Conservation (phyloP, 2,888 invertebrate genomes). For the Pyrgus malvae region DNA sequence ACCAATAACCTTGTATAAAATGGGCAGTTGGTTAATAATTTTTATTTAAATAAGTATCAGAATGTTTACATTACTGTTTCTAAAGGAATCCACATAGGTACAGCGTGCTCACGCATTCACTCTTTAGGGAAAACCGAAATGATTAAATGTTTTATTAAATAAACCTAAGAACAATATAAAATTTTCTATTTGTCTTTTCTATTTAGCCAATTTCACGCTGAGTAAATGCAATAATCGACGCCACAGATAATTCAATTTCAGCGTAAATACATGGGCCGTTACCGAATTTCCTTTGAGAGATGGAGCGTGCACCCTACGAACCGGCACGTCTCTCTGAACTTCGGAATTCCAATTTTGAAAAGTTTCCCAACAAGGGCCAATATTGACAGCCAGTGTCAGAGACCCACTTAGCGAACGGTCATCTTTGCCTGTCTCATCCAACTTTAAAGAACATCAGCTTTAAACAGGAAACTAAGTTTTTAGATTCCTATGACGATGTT, state of each 20-base stretch:
- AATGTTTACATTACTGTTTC: no score
- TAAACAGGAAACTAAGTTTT: no score
- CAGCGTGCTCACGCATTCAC: not conserved
- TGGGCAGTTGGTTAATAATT: no score
- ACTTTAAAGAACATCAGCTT: conserved; percentile 23
- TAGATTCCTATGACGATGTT: no score
- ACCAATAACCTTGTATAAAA: no score
- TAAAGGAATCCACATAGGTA: conserved; percentile 1
- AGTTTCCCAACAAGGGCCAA: conserved; percentile 75
- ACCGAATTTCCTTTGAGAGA: conserved; percentile 79
- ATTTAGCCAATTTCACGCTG: conserved; percentile 70
- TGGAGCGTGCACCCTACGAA: conserved; percentile 67
- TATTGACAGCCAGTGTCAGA: conserved; percentile 77
- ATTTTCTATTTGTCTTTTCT: conserved; percentile 42
- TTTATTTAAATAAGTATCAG: no score
- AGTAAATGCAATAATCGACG: conserved; percentile 72
- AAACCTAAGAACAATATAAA: not conserved
- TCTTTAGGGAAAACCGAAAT: conserved; percentile 1
- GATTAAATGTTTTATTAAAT: not conserved
- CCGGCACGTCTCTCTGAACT: conserved; percentile 76
- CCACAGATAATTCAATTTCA: conserved; percentile 74
- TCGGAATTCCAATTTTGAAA: conserved; percentile 82
- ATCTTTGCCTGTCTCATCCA: conserved; percentile 41
- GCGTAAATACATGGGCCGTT: conserved; percentile 72
- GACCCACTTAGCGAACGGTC: conserved; percentile 55